A percentile compares a stretch with the other conserved stretches of the same genome.
Conservation (phyloP, 2,888 invertebrate species). For the Meliscaeva auricollis region DNA sequence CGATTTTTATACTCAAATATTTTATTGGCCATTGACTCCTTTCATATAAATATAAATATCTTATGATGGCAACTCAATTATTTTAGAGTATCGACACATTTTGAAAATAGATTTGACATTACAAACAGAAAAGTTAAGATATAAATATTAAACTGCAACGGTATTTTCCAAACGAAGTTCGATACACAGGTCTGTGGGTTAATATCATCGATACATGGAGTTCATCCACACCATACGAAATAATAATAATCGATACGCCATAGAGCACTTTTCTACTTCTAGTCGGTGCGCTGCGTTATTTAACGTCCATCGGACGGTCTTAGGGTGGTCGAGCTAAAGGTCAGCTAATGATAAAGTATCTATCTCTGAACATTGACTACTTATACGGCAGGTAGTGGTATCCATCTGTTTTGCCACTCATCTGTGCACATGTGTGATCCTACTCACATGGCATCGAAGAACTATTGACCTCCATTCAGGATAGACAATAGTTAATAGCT, state of each 20-base stretch:
- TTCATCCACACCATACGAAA: constrained; percentile 5
- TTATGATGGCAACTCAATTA: constrained; percentile 4
- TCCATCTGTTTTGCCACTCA: constrained; percentile 27
- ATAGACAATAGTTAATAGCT: constrained; percentile 61
- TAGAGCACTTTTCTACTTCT: background rate
- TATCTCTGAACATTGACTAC: background rate
- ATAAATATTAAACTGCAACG: constrained; percentile 13
- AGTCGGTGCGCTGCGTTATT: too few species aligned
- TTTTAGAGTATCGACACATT: background rate
- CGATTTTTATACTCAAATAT: constrained; percentile 8
- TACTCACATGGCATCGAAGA: constrained; percentile 38
- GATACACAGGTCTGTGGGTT: constrained; percentile 23
- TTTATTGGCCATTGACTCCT: constrained; percentile 27
- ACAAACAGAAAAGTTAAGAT: background rate
- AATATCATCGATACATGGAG: constrained; percentile 15
- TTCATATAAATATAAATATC: background rate
- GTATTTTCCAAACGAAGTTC: constrained; percentile 13
- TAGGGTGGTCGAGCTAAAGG: constrained; percentile 33
- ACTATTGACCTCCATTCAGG: constrained; percentile 69
- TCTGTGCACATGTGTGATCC: constrained; percentile 46
- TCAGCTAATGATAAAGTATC: constrained; percentile 43
- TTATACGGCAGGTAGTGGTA: constrained; percentile 1
- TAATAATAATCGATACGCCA: constrained; percentile 26
- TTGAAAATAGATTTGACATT: constrained; percentile 10
- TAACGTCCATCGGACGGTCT: background rate